phyloP scores from a whole-genome alignment of 2,113 vertebrate species.

The Poecilia latipinna region DNA sequence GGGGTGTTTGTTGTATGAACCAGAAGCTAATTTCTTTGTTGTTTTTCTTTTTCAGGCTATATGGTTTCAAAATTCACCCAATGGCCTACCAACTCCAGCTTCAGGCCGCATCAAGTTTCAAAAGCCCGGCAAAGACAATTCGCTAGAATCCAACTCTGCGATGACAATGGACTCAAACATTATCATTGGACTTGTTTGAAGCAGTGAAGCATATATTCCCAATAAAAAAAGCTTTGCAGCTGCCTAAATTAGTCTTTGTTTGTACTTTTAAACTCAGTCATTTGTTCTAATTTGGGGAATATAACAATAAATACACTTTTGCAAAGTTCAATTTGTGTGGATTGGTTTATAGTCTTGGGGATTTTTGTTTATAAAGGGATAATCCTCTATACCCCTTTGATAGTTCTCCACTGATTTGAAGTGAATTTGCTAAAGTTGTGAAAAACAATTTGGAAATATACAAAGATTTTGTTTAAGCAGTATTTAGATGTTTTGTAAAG shows the following conservation, averaged over 20 bases:
- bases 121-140: slow-evolving; percentile 92
- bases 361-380: too few relatives aligned
- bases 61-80: slow-evolving; percentile 95
- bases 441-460: too few relatives aligned
- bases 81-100: slow-evolving; percentile 96
- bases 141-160: slow-evolving; percentile 70
- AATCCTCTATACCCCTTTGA: too few relatives aligned
- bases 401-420: too few relatives aligned
- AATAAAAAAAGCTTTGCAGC: slow-evolving; percentile 50
- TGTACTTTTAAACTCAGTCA: slow-evolving; percentile 6
- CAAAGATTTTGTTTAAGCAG: too few relatives aligned
- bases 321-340: neutral
- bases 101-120: slow-evolving; percentile 93
- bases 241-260: slow-evolving; percentile 33
- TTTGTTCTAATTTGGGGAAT: neutral
- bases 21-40: neutral
- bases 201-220: slow-evolving; percentile 26
- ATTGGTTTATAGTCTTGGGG: neutral
- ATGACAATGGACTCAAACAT: slow-evolving; percentile 32
- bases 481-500: too few relatives aligned
- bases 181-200: slow-evolving; percentile 40
- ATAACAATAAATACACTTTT: neutral
- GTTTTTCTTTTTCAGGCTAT: slow-evolving; percentile 77
- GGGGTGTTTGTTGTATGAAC: neutral
- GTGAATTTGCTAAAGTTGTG: too few relatives aligned